phyloP scores from a whole-genome alignment of 2,797 vertebrate genomes.

The Astyanax mexicanus region DNA sequence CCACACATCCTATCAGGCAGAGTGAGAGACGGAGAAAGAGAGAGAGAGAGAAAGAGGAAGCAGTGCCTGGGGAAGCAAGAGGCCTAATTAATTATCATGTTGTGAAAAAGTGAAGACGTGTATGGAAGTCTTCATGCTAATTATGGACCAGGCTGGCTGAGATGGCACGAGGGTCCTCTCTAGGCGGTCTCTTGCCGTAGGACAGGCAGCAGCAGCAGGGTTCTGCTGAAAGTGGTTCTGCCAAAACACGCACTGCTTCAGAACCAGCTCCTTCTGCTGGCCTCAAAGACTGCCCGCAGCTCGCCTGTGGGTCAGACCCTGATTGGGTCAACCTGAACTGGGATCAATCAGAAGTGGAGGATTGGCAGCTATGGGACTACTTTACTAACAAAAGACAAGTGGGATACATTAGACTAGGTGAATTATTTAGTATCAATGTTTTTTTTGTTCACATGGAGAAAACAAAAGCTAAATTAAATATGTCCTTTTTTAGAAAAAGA shows the following conservation, averaged over 20 bases:
- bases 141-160: constrained; percentile 71
- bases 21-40: constrained; percentile 37
- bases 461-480: no score
- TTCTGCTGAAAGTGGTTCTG: constrained; percentile 20
- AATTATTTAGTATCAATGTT: no score
- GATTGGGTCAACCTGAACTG: constrained; percentile 34
- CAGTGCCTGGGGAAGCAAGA: constrained; percentile 40
- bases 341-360: constrained; percentile 8
- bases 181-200: constrained; percentile 36
- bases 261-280: constrained; percentile 22
- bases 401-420: constrained; percentile 13
- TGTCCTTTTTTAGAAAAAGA: no score
- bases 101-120: constrained; percentile 48
- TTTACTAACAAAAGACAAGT: constrained; percentile 13
- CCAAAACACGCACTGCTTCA: constrained; percentile 23
- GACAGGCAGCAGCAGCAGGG: constrained; percentile 38
- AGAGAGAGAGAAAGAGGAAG: constrained; percentile 38
- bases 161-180: constrained; percentile 48
- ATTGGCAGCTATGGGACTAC: constrained; percentile 11
- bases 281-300: constrained; percentile 25
- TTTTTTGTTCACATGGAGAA: no score
- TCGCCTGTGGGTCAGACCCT: constrained; percentile 36
- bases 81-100: constrained; percentile 63
- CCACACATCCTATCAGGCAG: neutral
- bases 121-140: constrained; percentile 68